These are phyloP conservation scores for Selenia dentaria DNA, from an alignment of 2,888 invertebrate species.

Conservation along the genomic window DNA sequence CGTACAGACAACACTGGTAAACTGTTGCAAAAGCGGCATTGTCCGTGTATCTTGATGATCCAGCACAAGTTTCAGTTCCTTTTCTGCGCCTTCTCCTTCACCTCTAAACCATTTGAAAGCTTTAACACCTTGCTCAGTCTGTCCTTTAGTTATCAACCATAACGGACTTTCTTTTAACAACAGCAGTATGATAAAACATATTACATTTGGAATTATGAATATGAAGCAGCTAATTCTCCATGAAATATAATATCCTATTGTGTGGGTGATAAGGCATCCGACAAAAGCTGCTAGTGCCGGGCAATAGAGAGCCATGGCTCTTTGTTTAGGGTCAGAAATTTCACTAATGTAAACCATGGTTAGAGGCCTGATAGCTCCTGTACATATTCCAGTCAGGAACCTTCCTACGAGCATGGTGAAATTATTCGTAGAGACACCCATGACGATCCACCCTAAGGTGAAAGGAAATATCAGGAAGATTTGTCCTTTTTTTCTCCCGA, in stretches of 20 bases:
- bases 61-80: constrained; percentile 47
- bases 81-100: constrained; percentile 40
- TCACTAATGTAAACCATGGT: constrained; percentile 55
- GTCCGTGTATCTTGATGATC: constrained; percentile 38
- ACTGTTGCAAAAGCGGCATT: constrained; percentile 34
- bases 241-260: constrained; percentile 42
- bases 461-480: constrained; percentile 45
- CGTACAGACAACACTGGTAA: constrained; percentile 38
- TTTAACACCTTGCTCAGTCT: constrained; percentile 43
- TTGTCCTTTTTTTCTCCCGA: constrained; percentile 52
- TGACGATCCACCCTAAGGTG: constrained; percentile 49
- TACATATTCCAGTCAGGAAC: constrained; percentile 48
- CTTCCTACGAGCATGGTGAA: constrained; percentile 46
- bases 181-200: constrained; percentile 40
- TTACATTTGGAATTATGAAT: constrained; percentile 43
- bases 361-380: constrained; percentile 48
- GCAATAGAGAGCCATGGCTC: constrained; percentile 45
- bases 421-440: constrained; percentile 44
- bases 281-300: constrained; percentile 42
- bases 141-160: constrained; percentile 57
- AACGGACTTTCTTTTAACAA: constrained; percentile 58
- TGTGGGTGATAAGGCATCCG: constrained; percentile 49
- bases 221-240: constrained; percentile 50
- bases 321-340: constrained; percentile 53
- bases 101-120: constrained; percentile 53